Base-by-base conservation (phyloP, 1,140 invertebrate species). In the Parapsyche elsis region DNA sequence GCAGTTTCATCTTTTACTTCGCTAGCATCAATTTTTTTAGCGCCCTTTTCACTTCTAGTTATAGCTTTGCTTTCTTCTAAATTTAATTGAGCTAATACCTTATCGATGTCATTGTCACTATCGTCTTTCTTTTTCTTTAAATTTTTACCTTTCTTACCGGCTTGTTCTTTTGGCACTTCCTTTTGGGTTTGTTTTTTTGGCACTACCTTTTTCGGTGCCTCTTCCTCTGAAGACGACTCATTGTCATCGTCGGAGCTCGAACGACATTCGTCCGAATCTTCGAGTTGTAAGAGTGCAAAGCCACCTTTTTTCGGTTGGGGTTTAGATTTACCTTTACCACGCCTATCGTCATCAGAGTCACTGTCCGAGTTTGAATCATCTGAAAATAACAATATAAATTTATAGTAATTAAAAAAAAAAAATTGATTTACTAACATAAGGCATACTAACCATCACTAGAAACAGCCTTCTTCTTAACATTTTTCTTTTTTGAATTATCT, bases 101-200 rank as follows among this genome's bases (percentile, higher is more conserved):
- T 94, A 85, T 97, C 95, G 80, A 96, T 90, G 86, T 96, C 95
- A 84, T 96, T 94, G 85, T 95, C 94, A 85, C 94, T 95, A 74
- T 95, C 93, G 84, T 94, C 92, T 44, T 92, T 92, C 87, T 93
- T 94, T 85, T 92, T 94, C 84, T 91, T 94, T 21, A 88, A 84
- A 84, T 94, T 94, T 85, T 94, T 94, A 10, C 92, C 90, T 86
- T 93, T 92, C 86, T 92, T 92, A 53, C 89, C 88, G 80, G 89
- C 87, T 79, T 87, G 86, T 84, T 92, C 91, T 84, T 91, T 89
- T 80, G 84, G 84, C 82, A 87, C 90, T 81, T 91, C 89, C 81
- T 87, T 87, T 82, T 91, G 89, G 78, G 84, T 84, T 76, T 86
- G 86, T 85, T 91, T 90, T 83, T 88, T 90, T 81, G 86, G 85